Conservation (phyloP, 2,113 vertebrate species). For the Corydoras sp. region DNA sequence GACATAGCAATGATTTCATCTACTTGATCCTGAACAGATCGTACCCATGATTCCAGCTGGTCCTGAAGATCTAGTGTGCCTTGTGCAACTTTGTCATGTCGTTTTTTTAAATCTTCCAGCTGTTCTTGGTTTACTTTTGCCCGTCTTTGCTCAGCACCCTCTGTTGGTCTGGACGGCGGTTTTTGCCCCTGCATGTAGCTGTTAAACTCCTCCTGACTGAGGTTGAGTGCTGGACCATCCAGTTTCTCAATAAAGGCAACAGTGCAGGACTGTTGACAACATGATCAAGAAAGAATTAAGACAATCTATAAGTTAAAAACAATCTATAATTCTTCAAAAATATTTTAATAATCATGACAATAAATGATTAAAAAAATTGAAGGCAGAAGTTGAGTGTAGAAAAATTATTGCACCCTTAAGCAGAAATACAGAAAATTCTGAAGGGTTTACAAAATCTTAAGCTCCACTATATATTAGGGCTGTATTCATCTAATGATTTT, state of each 20-base stretch:
- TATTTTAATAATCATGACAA: neutral
- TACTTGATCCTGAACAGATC: slow-evolving; percentile 59
- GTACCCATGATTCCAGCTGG: slow-evolving; percentile 64
- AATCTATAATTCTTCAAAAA: neutral
- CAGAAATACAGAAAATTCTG: no score
- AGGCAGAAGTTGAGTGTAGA: no score
- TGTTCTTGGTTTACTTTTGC: slow-evolving; percentile 52
- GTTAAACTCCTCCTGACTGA: slow-evolving; percentile 67
- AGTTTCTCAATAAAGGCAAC: slow-evolving; percentile 73
- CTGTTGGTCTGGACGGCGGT: slow-evolving; percentile 12
- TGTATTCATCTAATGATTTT: no score
- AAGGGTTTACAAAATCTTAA: no score
- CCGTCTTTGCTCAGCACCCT: slow-evolving; percentile 36
- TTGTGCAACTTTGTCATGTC: slow-evolving; percentile 65
- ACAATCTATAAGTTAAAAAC: neutral
- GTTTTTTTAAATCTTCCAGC: slow-evolving; percentile 58
- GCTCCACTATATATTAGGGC: no score
- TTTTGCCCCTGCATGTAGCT: slow-evolving; percentile 61
- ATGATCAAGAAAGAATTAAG: neutral
- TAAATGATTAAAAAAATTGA: no score
- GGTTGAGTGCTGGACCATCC: slow-evolving; percentile 65
- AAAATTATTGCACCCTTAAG: no score
- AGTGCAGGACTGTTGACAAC: slow-evolving; percentile 61
- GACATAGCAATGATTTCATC: slow-evolving; percentile 54
- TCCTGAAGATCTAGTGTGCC: slow-evolving; percentile 52